Percentiles rank a stretch among this genome's conserved stretches.
Evolutionary conservation across 2,113 vertebrate species (phyloP).

Genomic region (Glareola pratincola): DNA sequence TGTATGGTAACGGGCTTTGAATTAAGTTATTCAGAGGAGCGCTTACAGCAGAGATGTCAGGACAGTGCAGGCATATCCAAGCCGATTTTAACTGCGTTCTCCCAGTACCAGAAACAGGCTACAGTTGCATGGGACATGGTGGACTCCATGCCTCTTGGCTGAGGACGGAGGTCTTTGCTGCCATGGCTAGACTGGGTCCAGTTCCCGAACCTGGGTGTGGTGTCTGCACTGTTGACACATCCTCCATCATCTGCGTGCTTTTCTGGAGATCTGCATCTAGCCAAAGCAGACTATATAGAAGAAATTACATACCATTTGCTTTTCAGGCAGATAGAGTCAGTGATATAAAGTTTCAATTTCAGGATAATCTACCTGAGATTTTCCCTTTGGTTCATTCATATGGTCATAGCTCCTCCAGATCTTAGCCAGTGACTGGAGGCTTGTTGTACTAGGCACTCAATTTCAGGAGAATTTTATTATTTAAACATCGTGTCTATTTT

Average conservation of each 20-base stretch:
- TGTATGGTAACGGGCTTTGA: not conserved
- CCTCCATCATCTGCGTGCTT: accelerated
- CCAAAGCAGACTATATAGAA: not conserved
- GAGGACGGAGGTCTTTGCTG: not conserved
- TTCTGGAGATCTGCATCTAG: not conserved
- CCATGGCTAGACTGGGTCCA: not conserved
- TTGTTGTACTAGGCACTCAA: not conserved
- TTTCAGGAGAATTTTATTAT: not conserved
- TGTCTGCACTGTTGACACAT: accelerated
- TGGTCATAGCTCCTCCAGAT: not conserved
- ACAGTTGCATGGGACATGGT: accelerated
- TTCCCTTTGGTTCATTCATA: not conserved
- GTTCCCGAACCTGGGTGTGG: not conserved
- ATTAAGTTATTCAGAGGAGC: not conserved
- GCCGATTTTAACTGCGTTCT: not conserved
- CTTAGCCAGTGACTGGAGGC: not conserved
- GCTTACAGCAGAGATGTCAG: not conserved
- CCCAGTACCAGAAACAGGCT: not conserved
- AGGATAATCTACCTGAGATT: not conserved
- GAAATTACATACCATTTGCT: accelerated
- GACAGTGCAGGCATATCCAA: not conserved
- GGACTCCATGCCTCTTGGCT: not conserved
- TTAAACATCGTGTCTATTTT: slow-evolving; percentile 28
- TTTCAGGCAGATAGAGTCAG: not conserved
- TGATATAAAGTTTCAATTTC: not conserved